Percentiles rank a stretch among this genome's conserved stretches.
Conservation (phyloP, 2,113 vertebrate species). For the Labeo catla region DNA sequence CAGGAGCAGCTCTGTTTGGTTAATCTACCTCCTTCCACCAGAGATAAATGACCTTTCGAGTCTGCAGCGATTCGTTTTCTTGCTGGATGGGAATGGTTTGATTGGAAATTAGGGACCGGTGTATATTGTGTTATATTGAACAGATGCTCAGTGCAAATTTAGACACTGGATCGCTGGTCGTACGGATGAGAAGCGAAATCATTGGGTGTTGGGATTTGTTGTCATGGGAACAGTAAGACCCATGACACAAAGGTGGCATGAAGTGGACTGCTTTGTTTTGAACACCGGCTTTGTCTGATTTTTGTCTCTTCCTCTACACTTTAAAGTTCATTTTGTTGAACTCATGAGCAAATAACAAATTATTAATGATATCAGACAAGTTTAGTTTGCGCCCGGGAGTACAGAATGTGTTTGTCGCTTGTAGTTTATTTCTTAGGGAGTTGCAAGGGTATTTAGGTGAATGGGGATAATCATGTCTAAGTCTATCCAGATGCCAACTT, state of each 20-base stretch:
- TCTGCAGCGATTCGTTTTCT: not conserved
- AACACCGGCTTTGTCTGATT: not conserved
- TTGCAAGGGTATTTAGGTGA: conserved; percentile 29
- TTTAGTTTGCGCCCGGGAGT: not conserved
- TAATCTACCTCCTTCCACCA: conserved; percentile 12
- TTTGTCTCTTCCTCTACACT: not conserved
- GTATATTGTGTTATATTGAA: not conserved
- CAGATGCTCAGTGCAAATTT: not conserved
- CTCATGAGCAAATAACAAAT: not conserved
- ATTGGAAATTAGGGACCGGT: not conserved
- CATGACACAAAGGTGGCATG: conserved; percentile 28
- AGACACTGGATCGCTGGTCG: not conserved
- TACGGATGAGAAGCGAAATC: conserved; percentile 18
- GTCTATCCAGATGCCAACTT: conserved; percentile 38
- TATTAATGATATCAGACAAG: not conserved
- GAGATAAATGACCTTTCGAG: conserved; percentile 8
- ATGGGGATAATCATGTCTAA: conserved; percentile 40
- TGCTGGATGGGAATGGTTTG: not conserved
- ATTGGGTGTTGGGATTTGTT: conserved; percentile 46
- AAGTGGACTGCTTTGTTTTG: conserved; percentile 46
- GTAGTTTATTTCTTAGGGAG: conserved; percentile 16
- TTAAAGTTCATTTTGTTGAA: not conserved
- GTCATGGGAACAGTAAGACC: conserved; percentile 55
- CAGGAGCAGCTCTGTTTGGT: conserved; percentile 27
- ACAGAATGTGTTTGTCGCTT: not conserved